Evolutionary conservation across 2,888 invertebrate genomes (phyloP).

Genomic region (Tiphia femorata): DNA sequence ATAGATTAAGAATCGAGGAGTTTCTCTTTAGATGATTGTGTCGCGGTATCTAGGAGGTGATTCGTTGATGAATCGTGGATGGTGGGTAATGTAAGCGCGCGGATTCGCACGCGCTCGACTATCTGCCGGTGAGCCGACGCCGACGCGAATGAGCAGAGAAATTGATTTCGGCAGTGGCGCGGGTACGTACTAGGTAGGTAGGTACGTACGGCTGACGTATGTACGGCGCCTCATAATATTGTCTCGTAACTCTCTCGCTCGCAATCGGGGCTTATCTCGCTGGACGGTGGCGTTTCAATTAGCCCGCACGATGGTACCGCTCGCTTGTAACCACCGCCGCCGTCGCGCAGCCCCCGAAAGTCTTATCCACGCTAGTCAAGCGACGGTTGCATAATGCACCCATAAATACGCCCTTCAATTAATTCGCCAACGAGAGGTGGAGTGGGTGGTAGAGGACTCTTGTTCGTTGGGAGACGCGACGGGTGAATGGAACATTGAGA

Average conservation of each 20-base stretch:
- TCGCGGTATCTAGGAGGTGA: too few species aligned
- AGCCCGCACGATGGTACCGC: slow-evolving; percentile 51
- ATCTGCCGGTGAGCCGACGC: slow-evolving; percentile 20
- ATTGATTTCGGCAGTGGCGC: slow-evolving; percentile 66
- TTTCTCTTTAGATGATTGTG: too few species aligned
- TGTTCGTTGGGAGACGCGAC: too few species aligned
- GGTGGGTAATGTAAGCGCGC: too few species aligned
- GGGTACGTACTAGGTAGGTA: too few species aligned
- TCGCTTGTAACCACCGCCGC: too few species aligned
- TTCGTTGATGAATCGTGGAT: too few species aligned
- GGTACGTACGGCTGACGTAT: too few species aligned
- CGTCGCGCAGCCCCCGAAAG: too few species aligned
- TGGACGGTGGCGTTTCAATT: slow-evolving; percentile 66
- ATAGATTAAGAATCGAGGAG: too few species aligned
- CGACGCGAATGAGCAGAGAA: slow-evolving; percentile 50
- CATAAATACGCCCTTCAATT: slow-evolving; percentile 65
- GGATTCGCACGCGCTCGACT: slow-evolving; percentile 23
- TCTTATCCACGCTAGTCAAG: slow-evolving; percentile 61
- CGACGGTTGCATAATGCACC: slow-evolving; percentile 55
- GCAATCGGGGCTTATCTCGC: slow-evolving; percentile 65
- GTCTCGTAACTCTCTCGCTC: slow-evolving; percentile 66
- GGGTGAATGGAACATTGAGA: too few species aligned
- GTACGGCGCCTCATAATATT: slow-evolving; percentile 65
- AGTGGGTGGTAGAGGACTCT: too few species aligned
- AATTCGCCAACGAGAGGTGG: slow-evolving; percentile 48